phyloP scores from a whole-genome alignment of 2,888 invertebrate species.

The Osmoderma eremita region DNA sequence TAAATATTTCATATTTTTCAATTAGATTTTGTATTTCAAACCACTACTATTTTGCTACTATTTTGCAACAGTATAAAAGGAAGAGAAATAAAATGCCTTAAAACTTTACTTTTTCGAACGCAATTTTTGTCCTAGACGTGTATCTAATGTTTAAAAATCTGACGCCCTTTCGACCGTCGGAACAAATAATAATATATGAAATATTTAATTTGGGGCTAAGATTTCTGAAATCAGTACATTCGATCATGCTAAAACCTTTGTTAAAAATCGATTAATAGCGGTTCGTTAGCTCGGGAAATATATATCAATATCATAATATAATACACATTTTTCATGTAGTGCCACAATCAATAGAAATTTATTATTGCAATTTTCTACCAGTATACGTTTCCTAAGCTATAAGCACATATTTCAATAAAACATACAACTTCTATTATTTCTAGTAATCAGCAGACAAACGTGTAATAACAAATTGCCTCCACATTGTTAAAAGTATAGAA shows the following conservation, averaged over 20 bases:
- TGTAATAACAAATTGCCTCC: slow-evolving; percentile 19
- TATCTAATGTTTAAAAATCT: no score
- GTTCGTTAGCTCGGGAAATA: slow-evolving; percentile 8
- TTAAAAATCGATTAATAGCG: slow-evolving; percentile 32
- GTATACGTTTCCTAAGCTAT: slow-evolving; percentile 10
- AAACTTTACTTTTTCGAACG: no score
- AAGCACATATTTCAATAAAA: slow-evolving; percentile 23
- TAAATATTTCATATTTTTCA: slow-evolving; percentile 30
- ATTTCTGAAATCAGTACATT: neutral
- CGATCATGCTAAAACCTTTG: slow-evolving; percentile 24
- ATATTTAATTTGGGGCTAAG: slow-evolving; percentile 13
- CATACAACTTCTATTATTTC: slow-evolving; percentile 32
- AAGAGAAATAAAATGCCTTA: no score
- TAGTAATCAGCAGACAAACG: slow-evolving; percentile 34
- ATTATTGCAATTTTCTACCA: neutral
- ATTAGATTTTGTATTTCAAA: no score
- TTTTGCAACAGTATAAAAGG: no score
- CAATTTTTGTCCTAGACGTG: no score
- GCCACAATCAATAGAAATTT: no score
- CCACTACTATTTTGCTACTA: no score
- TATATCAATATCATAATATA: neutral
- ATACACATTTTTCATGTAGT: no score
- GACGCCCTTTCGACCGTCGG: no score
- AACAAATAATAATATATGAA: slow-evolving; percentile 16
- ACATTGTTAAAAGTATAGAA: slow-evolving; percentile 28